Percentiles rank a stretch among this genome's conserved stretches.
These are phyloP conservation scores for Fregata magnificens DNA, from an alignment of 2,113 vertebrate species.

Conservation along the genomic window DNA sequence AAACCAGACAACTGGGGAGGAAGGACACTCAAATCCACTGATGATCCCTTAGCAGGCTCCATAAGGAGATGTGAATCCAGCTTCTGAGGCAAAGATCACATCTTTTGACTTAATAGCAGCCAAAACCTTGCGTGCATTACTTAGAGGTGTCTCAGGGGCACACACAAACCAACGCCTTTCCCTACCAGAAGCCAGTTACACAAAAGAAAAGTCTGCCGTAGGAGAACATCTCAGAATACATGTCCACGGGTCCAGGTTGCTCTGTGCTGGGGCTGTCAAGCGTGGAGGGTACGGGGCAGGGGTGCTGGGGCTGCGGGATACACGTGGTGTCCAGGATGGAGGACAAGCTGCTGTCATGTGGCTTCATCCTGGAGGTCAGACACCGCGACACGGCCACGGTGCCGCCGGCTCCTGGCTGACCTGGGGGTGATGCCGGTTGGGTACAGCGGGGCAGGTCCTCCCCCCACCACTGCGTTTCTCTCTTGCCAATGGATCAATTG, in stretches of 20 bases:
- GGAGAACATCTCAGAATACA: neutral
- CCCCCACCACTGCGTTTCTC: rapidly evolving
- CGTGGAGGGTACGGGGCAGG: rapidly evolving
- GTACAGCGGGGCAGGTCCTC: neutral
- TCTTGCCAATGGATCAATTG: neutral
- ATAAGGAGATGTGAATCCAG: neutral
- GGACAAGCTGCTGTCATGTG: neutral
- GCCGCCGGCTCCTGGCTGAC: rapidly evolving
- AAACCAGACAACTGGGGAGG: neutral
- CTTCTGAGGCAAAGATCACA: neutral
- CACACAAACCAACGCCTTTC: rapidly evolving
- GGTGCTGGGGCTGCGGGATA: neutral
- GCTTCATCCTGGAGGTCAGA: neutral
- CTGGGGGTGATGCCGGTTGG: neutral
- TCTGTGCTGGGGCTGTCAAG: neutral
- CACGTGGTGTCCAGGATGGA: rapidly evolving
- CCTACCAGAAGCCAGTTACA: neutral
- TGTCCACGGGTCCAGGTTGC: rapidly evolving
- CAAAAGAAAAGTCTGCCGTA: neutral
- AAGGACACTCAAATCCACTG: neutral
- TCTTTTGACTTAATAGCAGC: neutral
- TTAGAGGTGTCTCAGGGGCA: neutral
- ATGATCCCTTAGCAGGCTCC: neutral
- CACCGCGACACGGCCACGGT: rapidly evolving
- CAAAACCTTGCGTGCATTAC: neutral